These are phyloP conservation scores for Amazona vittata DNA, from an alignment of 2,113 vertebrate species.

Conservation along the genomic window DNA sequence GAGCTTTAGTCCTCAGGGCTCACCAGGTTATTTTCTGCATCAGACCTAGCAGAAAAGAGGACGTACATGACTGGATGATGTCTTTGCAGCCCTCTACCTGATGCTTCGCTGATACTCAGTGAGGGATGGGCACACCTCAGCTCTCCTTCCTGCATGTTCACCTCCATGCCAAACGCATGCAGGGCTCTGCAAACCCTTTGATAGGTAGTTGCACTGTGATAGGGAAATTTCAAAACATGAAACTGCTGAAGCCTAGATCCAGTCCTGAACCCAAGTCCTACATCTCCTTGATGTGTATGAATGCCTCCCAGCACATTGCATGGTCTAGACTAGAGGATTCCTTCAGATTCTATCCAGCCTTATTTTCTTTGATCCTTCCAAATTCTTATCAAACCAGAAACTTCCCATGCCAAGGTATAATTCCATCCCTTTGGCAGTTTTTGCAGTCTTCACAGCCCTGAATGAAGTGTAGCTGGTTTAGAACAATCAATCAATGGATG, in stretches of 20 bases:
- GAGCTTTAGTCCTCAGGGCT: accelerated
- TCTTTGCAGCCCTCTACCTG: neutral
- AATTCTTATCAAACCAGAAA: neutral
- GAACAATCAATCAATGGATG: neutral
- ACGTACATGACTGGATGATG: neutral
- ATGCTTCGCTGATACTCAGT: neutral
- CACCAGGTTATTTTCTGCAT: neutral
- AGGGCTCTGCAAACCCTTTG: neutral
- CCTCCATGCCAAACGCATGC: neutral
- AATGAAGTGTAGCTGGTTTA: neutral
- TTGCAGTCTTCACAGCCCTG: neutral
- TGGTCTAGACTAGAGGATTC: neutral
- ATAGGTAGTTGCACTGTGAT: neutral
- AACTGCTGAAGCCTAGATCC: neutral
- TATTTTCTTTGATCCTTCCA: neutral
- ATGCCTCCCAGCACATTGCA: neutral
- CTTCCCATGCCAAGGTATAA: neutral
- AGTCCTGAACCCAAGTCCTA: neutral
- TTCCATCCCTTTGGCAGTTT: neutral
- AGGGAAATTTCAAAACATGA: neutral
- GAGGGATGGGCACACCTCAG: neutral
- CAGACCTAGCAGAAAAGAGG: neutral
- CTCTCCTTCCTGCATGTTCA: accelerated
- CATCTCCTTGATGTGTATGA: neutral
- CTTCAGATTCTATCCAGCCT: neutral